These are phyloP conservation scores for Halcyon smyrnensis DNA, from an alignment of 2,797 vertebrate species.

Conservation along the genomic window DNA sequence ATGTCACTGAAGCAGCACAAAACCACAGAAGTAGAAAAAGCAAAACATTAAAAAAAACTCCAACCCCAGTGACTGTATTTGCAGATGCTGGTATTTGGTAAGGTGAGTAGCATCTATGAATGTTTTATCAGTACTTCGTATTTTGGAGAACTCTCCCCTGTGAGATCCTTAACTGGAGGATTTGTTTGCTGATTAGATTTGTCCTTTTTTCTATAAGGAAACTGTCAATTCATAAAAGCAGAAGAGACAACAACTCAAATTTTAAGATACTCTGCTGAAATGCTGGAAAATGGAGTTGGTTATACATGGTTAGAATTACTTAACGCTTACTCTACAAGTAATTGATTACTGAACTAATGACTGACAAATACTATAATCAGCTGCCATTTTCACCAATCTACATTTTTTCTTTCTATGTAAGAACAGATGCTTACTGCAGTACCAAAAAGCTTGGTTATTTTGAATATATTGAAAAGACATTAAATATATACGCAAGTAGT, in stretches of 20 bases:
- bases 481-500: not conserved
- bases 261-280: not conserved
- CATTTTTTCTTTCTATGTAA: not conserved
- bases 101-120: not conserved
- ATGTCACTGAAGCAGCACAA: not conserved
- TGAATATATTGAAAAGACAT: not conserved
- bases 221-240: not conserved
- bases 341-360: not conserved
- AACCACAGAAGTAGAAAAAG: not conserved
- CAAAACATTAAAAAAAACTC: not conserved
- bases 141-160: not conserved
- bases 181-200: not conserved
- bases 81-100: not conserved
- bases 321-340: not conserved
- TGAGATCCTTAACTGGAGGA: not conserved
- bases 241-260: not conserved
- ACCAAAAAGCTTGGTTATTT: not conserved
- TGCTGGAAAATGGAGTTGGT: not conserved
- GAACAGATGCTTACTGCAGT: not conserved
- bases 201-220: not conserved
- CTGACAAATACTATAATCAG: not conserved
- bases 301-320: not conserved
- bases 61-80: not conserved
- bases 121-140: not conserved
- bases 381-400: not conserved